Evolutionary conservation across 1,140 invertebrate species (phyloP), one percentile per base, ranked within the genome.

Genomic region (Parasteatoda tepidariorum): DNA sequence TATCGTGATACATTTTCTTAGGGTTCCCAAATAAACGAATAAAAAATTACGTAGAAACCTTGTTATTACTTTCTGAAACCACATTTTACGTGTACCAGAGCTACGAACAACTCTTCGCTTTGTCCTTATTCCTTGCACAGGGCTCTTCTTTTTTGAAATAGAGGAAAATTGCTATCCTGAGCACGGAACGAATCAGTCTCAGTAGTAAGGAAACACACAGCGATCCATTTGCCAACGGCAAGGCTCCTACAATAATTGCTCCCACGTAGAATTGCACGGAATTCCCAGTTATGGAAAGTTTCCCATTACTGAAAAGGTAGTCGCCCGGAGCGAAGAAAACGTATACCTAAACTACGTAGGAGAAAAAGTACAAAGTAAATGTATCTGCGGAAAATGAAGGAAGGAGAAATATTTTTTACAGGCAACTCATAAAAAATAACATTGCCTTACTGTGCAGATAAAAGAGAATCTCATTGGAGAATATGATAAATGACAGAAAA

Each of bases 241-340:
- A 70, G 24, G 66, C 48, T 70, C 31, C 78, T 41, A 70, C 78
- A 70, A 81, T 81, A 81, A 81, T 81, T 81, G 78, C 78, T 28
- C 33, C 66, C 78, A 61, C 66, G 22, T 41, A 41, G 78, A 57
- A 78, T 78, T 33, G 75, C 31, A 67, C 61, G 30, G 75, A 70
- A 61, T 70, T 81, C 67, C 66, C 66, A 68, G 78, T 81, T 81
- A 81, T 81, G 78, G 78, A 81, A 70, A 81, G 66, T 81, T 81
- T 70, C 78, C 78, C 78, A 81, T 81, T 81, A 70, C 78, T 41
- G 30, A 31, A 33, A 78, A 81, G 48, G 59, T 81, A 70, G 78
- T 48, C 38, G 64, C 78, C 78, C 15, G 30, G 15, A 64, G 66
- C 48, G 22, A 22, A 33, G 34, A 59, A 18, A 41, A 55, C 30